Evolutionary conservation across 2,797 vertebrate genomes (phyloP).

Genomic region (Gobionotothen gibberifrons): DNA sequence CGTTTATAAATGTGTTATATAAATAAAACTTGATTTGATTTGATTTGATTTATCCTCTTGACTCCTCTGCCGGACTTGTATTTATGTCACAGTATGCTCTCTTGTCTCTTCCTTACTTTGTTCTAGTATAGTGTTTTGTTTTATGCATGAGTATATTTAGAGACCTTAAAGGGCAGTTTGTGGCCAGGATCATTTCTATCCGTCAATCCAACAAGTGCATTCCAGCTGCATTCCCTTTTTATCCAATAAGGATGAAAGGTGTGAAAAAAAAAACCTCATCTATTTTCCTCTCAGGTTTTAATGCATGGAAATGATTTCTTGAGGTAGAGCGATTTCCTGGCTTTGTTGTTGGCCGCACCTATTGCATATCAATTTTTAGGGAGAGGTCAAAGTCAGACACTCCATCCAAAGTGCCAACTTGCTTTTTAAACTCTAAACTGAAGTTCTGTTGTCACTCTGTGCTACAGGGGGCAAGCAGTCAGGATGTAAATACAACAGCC

Average conservation of each 20-base stretch:
- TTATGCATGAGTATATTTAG: neutral
- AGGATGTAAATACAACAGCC: constrained; percentile 60
- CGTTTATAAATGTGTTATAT: no score
- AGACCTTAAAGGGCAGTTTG: neutral
- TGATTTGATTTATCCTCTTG: neutral
- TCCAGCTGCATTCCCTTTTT: constrained; percentile 13
- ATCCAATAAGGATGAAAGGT: constrained; percentile 23
- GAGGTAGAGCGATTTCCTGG: constrained; percentile 20
- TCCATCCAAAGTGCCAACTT: constrained; percentile 13
- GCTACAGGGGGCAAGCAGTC: constrained; percentile 18
- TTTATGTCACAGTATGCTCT: constrained; percentile 7
- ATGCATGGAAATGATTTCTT: constrained; percentile 37
- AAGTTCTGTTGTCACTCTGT: constrained; percentile 5
- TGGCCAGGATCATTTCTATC: neutral
- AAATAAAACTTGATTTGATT: no score
- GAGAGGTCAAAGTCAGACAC: constrained; percentile 3
- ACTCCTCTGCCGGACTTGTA: constrained; percentile 3
- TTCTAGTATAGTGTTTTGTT: neutral
- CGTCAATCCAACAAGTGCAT: constrained; percentile 14
- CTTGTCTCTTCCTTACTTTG: neutral
- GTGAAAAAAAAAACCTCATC: constrained; percentile 27
- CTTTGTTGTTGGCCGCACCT: constrained; percentile 15
- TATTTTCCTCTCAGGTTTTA: constrained; percentile 25
- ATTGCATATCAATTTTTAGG: constrained; percentile 37
- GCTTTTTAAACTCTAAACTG: constrained; percentile 26